Percentiles rank a stretch among this genome's conserved stretches.
Conservation (phyloP, 2,888 invertebrate species). For the Colletes collaris region DNA sequence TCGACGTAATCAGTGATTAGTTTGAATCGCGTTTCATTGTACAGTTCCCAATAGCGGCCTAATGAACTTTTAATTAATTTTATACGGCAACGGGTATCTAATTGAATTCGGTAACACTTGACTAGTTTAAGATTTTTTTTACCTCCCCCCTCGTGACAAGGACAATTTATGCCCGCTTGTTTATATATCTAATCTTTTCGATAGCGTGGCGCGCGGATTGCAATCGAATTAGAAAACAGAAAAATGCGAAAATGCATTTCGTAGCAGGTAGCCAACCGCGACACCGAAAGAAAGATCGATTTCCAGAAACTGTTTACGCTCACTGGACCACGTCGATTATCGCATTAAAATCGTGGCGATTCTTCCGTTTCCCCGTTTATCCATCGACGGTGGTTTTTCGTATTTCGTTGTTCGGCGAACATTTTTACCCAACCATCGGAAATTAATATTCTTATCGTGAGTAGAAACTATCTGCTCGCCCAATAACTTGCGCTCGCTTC, state of each 20-base stretch:
- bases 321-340: conserved; percentile 56
- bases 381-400: conserved; percentile 10
- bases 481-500: conserved; percentile 25
- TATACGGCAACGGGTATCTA: conserved; percentile 12
- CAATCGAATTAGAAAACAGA: conserved; percentile 30
- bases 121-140: background rate
- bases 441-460: conserved; percentile 47
- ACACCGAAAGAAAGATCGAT: conserved; percentile 51
- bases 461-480: conserved; percentile 37
- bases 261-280: conserved; percentile 51
- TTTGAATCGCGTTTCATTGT: conserved; percentile 19
- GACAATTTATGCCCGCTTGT: background rate
- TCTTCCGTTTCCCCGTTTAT: conserved; percentile 47
- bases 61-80: conserved; percentile 48
- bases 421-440: conserved; percentile 13
- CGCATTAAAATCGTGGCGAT: conserved; percentile 27
- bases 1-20: conserved; percentile 34
- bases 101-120: conserved; percentile 7
- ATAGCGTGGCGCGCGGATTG: conserved; percentile 1
- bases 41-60: conserved; percentile 1
- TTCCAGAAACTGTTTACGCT: conserved; percentile 49
- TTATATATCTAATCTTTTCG: background rate
- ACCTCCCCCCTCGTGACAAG: background rate
- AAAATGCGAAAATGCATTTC: conserved; percentile 41
- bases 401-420: conserved; percentile 30